Conservation (phyloP, 2,797 vertebrate species). For the Chloroceryle amazona region DNA sequence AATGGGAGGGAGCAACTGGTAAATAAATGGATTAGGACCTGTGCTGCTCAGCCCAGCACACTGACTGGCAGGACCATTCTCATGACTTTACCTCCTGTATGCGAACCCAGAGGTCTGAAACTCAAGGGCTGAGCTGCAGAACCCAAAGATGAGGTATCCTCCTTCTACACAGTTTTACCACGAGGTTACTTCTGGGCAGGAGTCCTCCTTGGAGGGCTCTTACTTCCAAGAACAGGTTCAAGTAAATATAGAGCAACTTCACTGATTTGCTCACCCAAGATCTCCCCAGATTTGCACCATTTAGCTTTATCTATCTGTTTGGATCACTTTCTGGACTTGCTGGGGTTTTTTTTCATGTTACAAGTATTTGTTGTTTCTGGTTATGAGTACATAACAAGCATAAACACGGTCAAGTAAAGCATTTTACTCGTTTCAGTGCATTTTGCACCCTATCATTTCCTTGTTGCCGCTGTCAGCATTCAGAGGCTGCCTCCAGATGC, state of each 20-base stretch:
- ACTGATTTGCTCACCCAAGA: background rate
- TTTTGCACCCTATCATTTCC: background rate
- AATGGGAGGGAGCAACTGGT: background rate
- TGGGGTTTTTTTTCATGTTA: background rate
- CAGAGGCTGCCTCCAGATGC: background rate
- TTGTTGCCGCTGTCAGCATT: background rate
- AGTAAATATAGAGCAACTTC: background rate
- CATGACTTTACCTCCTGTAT: background rate
- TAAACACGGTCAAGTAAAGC: background rate
- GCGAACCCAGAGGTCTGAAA: background rate
- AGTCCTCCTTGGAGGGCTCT: background rate
- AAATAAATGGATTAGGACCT: background rate
- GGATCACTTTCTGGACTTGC: background rate
- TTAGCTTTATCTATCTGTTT: background rate
- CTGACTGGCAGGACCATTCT: background rate
- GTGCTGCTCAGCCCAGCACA: background rate
- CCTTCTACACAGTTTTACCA: background rate
- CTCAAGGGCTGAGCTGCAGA: background rate
- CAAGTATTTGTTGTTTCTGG: background rate
- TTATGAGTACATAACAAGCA: background rate
- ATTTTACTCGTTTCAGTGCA: background rate
- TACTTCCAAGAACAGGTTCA: background rate
- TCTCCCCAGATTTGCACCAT: background rate
- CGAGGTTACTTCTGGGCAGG: background rate
- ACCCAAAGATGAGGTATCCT: background rate